These are phyloP conservation scores for Melieria crassipennis DNA, from an alignment of 2,888 invertebrate species.

Conservation along the genomic window DNA sequence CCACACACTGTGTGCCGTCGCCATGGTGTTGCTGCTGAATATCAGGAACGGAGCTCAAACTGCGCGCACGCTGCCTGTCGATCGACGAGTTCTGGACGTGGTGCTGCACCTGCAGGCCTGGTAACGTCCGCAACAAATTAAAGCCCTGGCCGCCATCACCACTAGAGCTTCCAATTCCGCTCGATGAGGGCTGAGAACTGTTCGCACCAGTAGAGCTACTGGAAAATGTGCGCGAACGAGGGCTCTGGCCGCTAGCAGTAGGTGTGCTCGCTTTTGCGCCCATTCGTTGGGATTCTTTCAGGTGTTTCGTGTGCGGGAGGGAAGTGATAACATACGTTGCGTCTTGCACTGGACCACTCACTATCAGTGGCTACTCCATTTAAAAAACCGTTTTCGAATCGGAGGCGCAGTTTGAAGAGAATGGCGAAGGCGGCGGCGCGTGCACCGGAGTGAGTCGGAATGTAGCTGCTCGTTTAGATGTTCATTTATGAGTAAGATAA, in stretches of 20 bases:
- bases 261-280: conserved; percentile 88
- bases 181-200: conserved; percentile 42
- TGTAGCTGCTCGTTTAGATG: too few relatives aligned
- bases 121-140: conserved; percentile 76
- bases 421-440: too few relatives aligned
- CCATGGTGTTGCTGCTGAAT: conserved; percentile 63
- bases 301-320: not conserved
- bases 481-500: too few relatives aligned
- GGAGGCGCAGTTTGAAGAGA: too few relatives aligned
- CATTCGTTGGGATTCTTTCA: conserved; percentile 67
- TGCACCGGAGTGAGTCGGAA: too few relatives aligned
- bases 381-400: too few relatives aligned
- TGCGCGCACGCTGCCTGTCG: conserved; percentile 84
- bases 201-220: conserved; percentile 70
- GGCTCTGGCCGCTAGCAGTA: conserved; percentile 75
- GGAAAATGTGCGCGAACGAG: conserved; percentile 79
- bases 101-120: conserved; percentile 73
- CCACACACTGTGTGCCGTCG: not conserved
- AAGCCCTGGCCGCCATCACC: conserved; percentile 67
- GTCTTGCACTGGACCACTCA: too few relatives aligned
- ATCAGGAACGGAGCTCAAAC: conserved; percentile 85
- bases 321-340: too few relatives aligned
- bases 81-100: conserved; percentile 67
- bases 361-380: too few relatives aligned
- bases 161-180: conserved; percentile 40